Evolutionary conservation across 1,140 invertebrate species (phyloP).

Genomic region (Elymnias hypermnestra): DNA sequence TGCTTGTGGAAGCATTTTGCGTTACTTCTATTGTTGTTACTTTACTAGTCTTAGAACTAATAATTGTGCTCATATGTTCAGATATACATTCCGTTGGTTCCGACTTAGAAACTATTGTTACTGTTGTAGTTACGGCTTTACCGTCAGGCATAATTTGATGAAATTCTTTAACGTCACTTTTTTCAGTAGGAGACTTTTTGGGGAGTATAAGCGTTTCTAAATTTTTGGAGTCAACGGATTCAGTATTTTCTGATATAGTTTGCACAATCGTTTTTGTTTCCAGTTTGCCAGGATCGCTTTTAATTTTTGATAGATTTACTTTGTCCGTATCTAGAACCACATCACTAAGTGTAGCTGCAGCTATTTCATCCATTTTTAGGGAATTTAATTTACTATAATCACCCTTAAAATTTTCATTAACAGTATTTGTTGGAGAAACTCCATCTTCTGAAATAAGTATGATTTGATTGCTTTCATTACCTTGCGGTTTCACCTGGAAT

Average conservation of each 20-base stretch:
- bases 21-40: constrained; percentile 45
- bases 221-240: too few species aligned
- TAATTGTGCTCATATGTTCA: constrained; percentile 40
- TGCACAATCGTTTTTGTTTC: too few species aligned
- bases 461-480: too few species aligned
- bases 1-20: constrained; percentile 42
- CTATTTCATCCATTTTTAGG: background rate
- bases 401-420: too few species aligned
- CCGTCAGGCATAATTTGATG: constrained; percentile 31
- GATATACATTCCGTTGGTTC: constrained; percentile 35
- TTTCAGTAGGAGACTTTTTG: too few species aligned
- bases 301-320: too few species aligned
- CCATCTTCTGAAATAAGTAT: too few species aligned
- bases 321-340: too few species aligned
- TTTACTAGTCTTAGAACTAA: constrained; percentile 38
- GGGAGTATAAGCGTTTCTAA: too few species aligned
- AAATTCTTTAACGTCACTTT: constrained; percentile 24
- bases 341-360: background rate
- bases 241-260: too few species aligned
- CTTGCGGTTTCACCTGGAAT: background rate
- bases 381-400: background rate
- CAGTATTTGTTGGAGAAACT: too few species aligned
- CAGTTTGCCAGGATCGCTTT: too few species aligned
- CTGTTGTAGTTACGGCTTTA: constrained; percentile 29
- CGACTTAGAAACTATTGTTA: constrained; percentile 38